Evolutionary conservation across 2,797 vertebrate genomes (phyloP).

Genomic region (Gobio occitaniae): DNA sequence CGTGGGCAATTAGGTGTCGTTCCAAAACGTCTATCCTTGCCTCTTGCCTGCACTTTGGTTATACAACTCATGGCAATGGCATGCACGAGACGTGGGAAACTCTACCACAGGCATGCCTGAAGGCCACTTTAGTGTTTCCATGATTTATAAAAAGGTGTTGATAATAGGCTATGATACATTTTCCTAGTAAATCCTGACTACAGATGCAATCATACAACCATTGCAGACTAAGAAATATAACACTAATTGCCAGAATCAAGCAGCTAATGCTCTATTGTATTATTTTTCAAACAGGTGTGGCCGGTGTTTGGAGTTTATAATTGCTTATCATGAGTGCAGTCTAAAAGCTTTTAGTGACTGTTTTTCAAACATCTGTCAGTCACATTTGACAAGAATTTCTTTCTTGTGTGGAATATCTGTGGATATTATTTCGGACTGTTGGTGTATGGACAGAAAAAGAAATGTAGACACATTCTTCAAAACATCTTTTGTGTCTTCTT

Average conservation of each 20-base stretch:
- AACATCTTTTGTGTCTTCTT: neutral
- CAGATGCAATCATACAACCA: slow-evolving; percentile 8
- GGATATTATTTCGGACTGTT: too few species aligned
- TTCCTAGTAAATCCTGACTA: neutral
- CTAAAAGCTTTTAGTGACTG: slow-evolving; percentile 1
- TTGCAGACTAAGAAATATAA: slow-evolving; percentile 2
- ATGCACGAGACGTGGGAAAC: slow-evolving; percentile 45
- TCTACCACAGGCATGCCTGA: slow-evolving; percentile 34
- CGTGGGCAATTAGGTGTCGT: slow-evolving; percentile 49
- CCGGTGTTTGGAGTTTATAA: neutral
- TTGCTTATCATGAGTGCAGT: neutral
- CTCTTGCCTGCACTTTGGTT: slow-evolving; percentile 28
- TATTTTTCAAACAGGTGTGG: neutral
- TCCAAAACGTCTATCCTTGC: slow-evolving; percentile 45
- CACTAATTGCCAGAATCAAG: slow-evolving; percentile 40
- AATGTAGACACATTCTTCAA: neutral
- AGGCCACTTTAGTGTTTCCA: slow-evolving; percentile 28
- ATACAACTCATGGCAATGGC: slow-evolving; percentile 46
- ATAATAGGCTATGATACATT: neutral
- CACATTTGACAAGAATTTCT: neutral
- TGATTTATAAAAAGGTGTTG: slow-evolving; percentile 35
- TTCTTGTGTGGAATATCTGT: neutral
- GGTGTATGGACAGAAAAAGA: neutral
- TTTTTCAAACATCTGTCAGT: slow-evolving; percentile 10
- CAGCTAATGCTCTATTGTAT: neutral